Conservation (phyloP, 2,888 invertebrate species). For the Cerastoderma edule region DNA sequence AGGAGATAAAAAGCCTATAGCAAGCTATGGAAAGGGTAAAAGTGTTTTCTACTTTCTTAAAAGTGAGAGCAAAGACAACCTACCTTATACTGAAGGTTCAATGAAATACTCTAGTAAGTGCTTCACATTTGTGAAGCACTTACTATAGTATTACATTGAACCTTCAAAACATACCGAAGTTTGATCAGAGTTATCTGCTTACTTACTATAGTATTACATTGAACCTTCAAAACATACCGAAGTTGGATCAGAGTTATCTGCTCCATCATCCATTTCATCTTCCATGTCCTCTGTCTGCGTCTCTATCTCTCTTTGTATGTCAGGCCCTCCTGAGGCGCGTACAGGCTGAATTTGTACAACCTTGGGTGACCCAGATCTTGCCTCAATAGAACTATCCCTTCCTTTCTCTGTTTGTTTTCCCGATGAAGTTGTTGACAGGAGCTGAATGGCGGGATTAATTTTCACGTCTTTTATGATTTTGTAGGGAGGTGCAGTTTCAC, state of each 20-base stretch:
- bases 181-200: no score
- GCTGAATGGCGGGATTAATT: conserved; percentile 15
- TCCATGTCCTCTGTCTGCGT: conserved; percentile 20
- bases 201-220: no score
- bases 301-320: conserved; percentile 21
- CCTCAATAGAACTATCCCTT: not conserved
- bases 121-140: no score
- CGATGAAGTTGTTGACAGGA: not conserved
- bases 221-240: no score
- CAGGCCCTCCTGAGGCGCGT: not conserved
- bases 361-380: not conserved
- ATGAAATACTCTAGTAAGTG: no score
- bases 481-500: conserved; percentile 6
- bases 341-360: conserved; percentile 18
- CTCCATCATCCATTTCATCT: not conserved
- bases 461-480: conserved; percentile 7
- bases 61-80: no score
- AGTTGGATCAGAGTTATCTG: not conserved
- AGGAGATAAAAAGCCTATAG: no score
- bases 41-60: no score
- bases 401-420: not conserved
- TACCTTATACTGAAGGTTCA: no score
- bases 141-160: no score
- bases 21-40: no score
- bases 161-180: no score